Evolutionary conservation across 2,113 vertebrate species (phyloP).

Genomic region (Grammomys surdaster): DNA sequence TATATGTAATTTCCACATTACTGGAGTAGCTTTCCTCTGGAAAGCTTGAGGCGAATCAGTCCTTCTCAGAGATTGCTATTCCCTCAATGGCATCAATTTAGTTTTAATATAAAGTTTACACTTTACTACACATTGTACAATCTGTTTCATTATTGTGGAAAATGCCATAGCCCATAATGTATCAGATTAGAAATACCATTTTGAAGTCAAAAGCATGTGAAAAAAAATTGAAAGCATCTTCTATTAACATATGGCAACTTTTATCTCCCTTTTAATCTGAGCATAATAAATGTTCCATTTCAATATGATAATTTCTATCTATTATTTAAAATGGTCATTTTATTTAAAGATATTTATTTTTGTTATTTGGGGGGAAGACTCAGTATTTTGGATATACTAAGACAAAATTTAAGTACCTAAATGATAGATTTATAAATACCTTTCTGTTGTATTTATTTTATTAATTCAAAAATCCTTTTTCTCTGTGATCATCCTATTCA

Average conservation of each 20-base stretch:
- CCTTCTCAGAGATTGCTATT: not conserved
- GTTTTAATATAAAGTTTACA: not conserved
- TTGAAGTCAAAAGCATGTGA: not conserved
- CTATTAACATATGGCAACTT: not conserved
- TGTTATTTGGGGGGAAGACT: not conserved
- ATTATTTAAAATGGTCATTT: not conserved
- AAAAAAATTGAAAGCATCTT: not conserved
- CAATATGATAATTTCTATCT: not conserved
- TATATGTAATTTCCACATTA: not conserved
- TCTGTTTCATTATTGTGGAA: not conserved
- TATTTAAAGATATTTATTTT: constrained; percentile 44
- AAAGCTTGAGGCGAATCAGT: not conserved
- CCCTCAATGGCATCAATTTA: not conserved
- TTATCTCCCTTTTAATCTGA: not conserved
- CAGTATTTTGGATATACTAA: not conserved
- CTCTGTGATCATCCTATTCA: not conserved
- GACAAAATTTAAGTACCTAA: not conserved
- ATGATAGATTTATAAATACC: not conserved
- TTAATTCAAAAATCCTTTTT: not conserved
- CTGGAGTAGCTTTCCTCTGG: not conserved
- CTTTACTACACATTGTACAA: not conserved
- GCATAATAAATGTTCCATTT: constrained; percentile 48
- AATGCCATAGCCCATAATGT: not conserved
- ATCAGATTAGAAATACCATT: constrained; percentile 24
- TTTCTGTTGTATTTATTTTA: not conserved